A percentile compares a stretch with the other conserved stretches of the same genome.
These are phyloP conservation scores for Polia nebulosa DNA, from an alignment of 2,888 invertebrate genomes.

Conservation along the genomic window DNA sequence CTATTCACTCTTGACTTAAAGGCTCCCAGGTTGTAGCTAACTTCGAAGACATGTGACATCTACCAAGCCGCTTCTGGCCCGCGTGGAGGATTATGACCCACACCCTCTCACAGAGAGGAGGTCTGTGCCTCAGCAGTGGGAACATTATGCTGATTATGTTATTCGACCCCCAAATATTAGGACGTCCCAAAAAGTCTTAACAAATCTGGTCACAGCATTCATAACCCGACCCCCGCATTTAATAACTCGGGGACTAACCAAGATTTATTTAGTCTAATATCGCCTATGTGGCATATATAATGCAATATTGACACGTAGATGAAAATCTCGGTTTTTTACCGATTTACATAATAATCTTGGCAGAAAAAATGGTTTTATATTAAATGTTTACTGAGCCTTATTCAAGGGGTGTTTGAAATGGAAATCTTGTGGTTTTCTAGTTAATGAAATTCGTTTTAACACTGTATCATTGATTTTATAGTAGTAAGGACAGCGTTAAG, in stretches of 20 bases:
- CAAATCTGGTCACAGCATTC: constrained; percentile 52
- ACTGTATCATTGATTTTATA: not conserved
- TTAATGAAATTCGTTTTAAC: not conserved
- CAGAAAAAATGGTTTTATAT: constrained; percentile 38
- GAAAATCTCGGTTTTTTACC: constrained; percentile 49
- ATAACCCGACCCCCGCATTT: constrained; percentile 68
- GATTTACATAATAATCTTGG: constrained; percentile 48
- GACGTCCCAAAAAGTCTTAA: constrained; percentile 3
- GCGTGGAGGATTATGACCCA: no score
- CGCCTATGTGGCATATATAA: constrained; percentile 67
- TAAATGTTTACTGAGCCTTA: constrained; percentile 30
- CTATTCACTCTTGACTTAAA: no score
- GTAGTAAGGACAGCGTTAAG: not conserved
- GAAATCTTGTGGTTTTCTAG: not conserved
- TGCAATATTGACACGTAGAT: constrained; percentile 66
- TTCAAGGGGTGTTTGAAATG: not conserved
- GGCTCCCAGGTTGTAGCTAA: no score
- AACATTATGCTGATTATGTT: no score
- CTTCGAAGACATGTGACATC: no score
- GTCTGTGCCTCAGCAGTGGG: no score
- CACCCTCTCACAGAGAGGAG: no score
- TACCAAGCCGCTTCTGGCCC: no score
- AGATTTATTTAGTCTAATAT: constrained; percentile 78
- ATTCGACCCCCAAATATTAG: not conserved
- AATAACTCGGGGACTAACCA: constrained; percentile 74